Evolutionary conservation across 2,113 vertebrate genomes (phyloP).

Genomic region (human (Homo sapiens)): DNA sequence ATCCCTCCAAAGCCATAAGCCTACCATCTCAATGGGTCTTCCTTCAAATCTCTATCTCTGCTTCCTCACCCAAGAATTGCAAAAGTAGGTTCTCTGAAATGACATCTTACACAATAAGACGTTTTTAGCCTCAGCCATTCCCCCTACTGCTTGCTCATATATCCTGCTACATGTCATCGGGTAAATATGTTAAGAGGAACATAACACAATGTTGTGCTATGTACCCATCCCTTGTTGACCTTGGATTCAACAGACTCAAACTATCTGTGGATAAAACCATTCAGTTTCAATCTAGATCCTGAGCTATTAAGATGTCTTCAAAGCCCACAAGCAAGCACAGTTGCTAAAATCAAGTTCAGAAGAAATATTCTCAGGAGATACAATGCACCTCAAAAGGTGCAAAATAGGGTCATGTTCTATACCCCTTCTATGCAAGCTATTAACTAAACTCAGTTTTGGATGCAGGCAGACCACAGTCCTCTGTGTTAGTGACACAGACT

Average conservation of each 20-base stretch:
- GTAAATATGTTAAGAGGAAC: neutral
- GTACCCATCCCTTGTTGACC: neutral
- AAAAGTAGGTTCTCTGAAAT: neutral
- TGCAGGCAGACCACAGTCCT: neutral
- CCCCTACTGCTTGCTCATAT: neutral
- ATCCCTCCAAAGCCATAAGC: neutral
- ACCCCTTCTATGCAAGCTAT: neutral
- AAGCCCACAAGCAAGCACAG: neutral
- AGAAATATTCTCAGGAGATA: neutral
- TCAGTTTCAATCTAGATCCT: neutral
- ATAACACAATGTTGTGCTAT: neutral
- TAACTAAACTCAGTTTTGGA: neutral
- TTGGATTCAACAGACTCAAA: slow-evolving; percentile 6
- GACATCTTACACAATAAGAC: neutral
- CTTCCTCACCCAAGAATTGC: neutral
- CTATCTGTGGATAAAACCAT: slow-evolving; percentile 10
- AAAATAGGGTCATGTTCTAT: neutral
- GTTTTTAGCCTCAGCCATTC: neutral
- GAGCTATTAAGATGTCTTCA: neutral
- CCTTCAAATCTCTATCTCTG: neutral
- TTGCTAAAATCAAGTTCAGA: neutral
- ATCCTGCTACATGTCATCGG: neutral
- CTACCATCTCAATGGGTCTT: neutral
- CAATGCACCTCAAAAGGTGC: neutral
- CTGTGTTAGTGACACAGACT: neutral